Base-by-base conservation (phyloP, 1,140 invertebrate genomes). In the Cydia pomonella region DNA sequence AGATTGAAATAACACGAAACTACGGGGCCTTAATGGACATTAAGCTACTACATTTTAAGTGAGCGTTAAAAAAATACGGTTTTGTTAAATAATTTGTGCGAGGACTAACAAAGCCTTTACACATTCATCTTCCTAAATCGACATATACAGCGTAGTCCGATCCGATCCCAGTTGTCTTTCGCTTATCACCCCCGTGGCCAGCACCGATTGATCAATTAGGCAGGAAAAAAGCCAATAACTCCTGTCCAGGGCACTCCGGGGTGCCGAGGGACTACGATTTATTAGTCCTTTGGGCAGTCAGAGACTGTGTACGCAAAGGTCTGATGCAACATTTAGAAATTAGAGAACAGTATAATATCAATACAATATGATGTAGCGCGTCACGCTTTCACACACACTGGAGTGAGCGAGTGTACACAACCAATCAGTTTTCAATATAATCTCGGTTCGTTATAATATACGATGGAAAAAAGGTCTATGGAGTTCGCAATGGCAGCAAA, bases 151-250 rank as follows among this genome's bases (percentile, higher is more conserved):
- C 13, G 12, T 16, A 13, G 12, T 3, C 41, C 7, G 41, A 44
- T 44, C 41, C 41, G 41, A 21, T 47, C 2, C 10, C 41, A 18
- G 21, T 53, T 44, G n/a, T 38, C 18, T 44, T 16, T 44, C 41
- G 41, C 41, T 44, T 44, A 44, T 44, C 41, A 44, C 41, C 41
- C 12, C 21, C 18, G 53, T 59, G 9, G 9, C 47, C 1, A 9
- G 1, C 12, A 59, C 53, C 53, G 53, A 59, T 59, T 59, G 21
- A 59, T 59, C 53, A 59, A 59, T 59, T 59, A 59, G 53, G 53
- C 53, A 59, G 21, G 53, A 59, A 59, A 53, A 59, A 59, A 59
- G 53, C 21, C 53, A 59, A 59, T 59, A 59, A 59, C 21, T 59
- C 53, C 53, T 23, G 53, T 59, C 47, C 53, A 59, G 53, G 21